Evolutionary conservation across 2,113 vertebrate genomes (phyloP).

Genomic region (Gallinago undulata): DNA sequence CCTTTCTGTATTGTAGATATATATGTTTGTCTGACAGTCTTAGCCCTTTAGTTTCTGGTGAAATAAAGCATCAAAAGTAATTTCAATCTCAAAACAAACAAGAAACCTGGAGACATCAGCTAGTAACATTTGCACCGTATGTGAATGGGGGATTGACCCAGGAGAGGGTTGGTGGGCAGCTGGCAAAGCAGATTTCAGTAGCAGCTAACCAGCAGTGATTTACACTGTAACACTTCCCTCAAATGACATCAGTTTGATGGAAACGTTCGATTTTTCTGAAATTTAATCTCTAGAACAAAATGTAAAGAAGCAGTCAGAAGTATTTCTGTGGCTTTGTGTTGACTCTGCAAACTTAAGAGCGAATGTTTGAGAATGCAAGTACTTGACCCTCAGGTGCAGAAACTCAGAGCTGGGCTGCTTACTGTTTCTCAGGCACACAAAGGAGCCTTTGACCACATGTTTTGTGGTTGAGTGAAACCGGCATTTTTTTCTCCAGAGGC

Average conservation of each 20-base stretch:
- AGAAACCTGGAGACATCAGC: background rate
- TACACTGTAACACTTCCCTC: background rate
- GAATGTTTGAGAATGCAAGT: background rate
- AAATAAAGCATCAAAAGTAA: background rate
- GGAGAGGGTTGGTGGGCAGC: background rate
- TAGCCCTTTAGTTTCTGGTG: background rate
- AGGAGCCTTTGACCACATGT: background rate
- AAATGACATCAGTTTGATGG: background rate
- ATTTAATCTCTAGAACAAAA: background rate
- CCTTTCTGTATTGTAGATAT: background rate
- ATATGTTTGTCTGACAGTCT: background rate
- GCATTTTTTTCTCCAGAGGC: background rate
- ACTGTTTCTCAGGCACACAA: background rate
- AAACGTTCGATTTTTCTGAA: background rate
- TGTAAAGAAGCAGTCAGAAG: background rate
- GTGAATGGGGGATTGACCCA: background rate
- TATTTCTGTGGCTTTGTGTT: background rate
- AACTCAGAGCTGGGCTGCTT: background rate
- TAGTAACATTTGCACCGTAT: fast-evolving
- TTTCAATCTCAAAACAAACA: background rate
- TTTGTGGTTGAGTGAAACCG: background rate
- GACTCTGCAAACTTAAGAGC: fast-evolving
- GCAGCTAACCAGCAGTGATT: background rate
- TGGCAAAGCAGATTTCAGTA: background rate
- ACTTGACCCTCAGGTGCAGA: background rate